Evolutionary conservation across 2,888 invertebrate genomes (phyloP), one percentile per base, ranked within the genome.

Genomic region (Sclerodermus sp.): DNA sequence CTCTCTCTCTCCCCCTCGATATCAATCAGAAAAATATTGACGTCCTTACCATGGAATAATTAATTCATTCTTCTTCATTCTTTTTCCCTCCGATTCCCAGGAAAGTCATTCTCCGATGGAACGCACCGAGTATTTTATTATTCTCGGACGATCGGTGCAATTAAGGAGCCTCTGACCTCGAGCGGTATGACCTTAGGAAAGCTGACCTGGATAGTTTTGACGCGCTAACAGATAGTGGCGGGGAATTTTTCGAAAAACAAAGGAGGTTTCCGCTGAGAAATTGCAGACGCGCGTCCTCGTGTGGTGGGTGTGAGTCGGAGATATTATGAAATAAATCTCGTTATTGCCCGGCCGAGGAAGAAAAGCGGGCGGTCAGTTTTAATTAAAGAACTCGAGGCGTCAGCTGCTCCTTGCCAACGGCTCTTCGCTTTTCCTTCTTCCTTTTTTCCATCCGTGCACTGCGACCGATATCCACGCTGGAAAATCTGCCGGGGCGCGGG

Each of bases 381-480:
- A 74, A 74, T 74, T 74, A 74, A 74, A 74, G 74, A 73, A 73
- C 71, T 74, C 69, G 65, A 60, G 68, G 71, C 74, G 74, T 72
- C 74, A 74, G 74, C 74, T 74, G 74, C 68, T 71, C 60, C 65
- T 61, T 65, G 65, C 66, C 65, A 67, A 65, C 65, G 65, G 61
- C 64, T 67, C 63, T 40, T 40, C 18, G 40, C 45, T 54, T 51
- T 53, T 55, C 55, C 53, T 36, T 30, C 31, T 36, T 32, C 31
- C 14, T 38, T 47, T 47, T 49, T 46, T 46, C 50, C 47, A 32
- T 41, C 45, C 48, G 60, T 51, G 62, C 64, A 57, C 62, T 51
- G 60, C 55, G 55, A 62, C 64, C 64, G 65, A 64, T 64, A 62
- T 64, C 61, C 53, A 5, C 23, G 23, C 23, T 23, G 23, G 23